A percentile compares a stretch with the other conserved stretches of the same genome.
Evolutionary conservation across 2,888 invertebrate genomes (phyloP).

Genomic region (Cremastinae sp.): DNA sequence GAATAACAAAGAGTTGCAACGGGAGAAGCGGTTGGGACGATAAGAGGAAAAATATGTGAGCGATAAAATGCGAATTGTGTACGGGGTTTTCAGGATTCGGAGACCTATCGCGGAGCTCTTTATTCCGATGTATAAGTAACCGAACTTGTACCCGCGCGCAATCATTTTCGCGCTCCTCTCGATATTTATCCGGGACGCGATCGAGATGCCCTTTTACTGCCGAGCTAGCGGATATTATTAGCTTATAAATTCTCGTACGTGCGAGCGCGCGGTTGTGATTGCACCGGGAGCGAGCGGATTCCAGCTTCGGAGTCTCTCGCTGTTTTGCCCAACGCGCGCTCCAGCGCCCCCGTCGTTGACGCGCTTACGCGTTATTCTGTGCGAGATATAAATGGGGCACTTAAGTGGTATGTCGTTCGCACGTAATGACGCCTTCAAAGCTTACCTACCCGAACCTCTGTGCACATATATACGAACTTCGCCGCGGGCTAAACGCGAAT

Average conservation of each 20-base stretch:
- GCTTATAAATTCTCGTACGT: slow-evolving; percentile 75
- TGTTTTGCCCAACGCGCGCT: too few relatives aligned
- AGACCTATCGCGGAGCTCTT: slow-evolving; percentile 17
- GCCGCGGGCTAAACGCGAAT: slow-evolving; percentile 46
- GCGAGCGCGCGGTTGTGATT: slow-evolving; percentile 35
- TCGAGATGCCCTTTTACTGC: slow-evolving; percentile 74
- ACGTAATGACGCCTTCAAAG: slow-evolving; percentile 73
- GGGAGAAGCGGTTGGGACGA: neutral
- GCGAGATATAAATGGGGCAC: slow-evolving; percentile 71
- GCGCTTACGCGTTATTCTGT: slow-evolving; percentile 6
- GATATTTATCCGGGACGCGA: slow-evolving; percentile 69
- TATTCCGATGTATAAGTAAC: slow-evolving; percentile 24
- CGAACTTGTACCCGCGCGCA: slow-evolving; percentile 50
- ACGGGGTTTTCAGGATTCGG: slow-evolving; percentile 23
- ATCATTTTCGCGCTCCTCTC: slow-evolving; percentile 72
- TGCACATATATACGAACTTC: too few relatives aligned
- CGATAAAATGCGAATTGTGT: slow-evolving; percentile 36
- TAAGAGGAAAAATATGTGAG: neutral
- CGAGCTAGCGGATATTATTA: slow-evolving; percentile 76
- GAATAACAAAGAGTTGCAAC: neutral
- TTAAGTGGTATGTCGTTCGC: slow-evolving; percentile 73
- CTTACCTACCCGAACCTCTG: slow-evolving; percentile 67
- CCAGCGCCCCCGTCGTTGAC: too few relatives aligned
- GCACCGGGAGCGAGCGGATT: too few relatives aligned
- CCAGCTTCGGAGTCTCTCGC: too few relatives aligned